phyloP scores from a whole-genome alignment of 2,888 invertebrate species.

The Liposcelis brunnea region DNA sequence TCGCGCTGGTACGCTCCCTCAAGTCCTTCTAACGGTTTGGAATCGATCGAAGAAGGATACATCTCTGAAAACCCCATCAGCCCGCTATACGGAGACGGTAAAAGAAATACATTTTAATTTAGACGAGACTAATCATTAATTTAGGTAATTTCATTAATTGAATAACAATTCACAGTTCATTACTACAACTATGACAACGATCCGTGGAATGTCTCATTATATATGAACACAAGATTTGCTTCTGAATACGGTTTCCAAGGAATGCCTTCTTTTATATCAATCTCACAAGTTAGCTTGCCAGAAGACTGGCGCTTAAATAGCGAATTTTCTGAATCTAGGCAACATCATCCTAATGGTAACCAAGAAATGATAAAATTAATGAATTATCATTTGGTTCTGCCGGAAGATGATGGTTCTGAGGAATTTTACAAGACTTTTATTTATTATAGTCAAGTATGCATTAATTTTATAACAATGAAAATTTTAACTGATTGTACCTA shows the following conservation, averaged over 20 bases:
- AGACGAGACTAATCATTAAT: too few relatives aligned
- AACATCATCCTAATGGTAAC: constrained; percentile 74
- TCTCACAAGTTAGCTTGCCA: constrained; percentile 38
- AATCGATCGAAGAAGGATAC: constrained; percentile 56
- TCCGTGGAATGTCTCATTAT: constrained; percentile 61
- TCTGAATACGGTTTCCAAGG: constrained; percentile 96
- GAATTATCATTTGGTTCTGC: constrained; percentile 42
- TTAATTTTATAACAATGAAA: too few relatives aligned
- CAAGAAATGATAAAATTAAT: constrained; percentile 42
- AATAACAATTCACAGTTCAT: constrained; percentile 66
- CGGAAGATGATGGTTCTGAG: constrained; percentile 29
- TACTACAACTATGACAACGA: constrained; percentile 73
- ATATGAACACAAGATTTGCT: constrained; percentile 68
- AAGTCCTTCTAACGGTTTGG: constrained; percentile 77
- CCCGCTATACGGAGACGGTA: constrained; percentile 69
- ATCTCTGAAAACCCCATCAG: constrained; percentile 63
- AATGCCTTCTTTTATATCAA: constrained; percentile 53
- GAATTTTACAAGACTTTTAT: constrained; percentile 48
- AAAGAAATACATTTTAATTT: too few relatives aligned
- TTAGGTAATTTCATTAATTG: too few relatives aligned
- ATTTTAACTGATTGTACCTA: background rate
- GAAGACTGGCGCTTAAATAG: constrained; percentile 29
- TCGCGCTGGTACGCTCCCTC: constrained; percentile 59
- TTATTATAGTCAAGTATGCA: constrained; percentile 70
- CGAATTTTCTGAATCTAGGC: constrained; percentile 54